Base-by-base conservation (phyloP, 2,797 vertebrate species). In the Hypotaenidia okinawae region DNA sequence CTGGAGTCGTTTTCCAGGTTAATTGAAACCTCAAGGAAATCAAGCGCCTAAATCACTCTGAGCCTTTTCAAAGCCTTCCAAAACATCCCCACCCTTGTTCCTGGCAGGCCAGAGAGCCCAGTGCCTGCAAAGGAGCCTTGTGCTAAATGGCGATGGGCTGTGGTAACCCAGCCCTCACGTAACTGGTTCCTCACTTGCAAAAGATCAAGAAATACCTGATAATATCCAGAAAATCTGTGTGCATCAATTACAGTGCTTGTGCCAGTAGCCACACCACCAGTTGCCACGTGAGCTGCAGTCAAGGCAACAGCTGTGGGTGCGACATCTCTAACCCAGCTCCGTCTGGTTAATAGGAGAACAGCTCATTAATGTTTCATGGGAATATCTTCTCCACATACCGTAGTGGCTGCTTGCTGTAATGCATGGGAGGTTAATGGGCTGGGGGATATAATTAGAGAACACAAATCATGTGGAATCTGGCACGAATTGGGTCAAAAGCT, bases 371-470 rank as follows among this genome's bases (percentile, higher is more conserved):
- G 49, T 68, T 90, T 87, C 73, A 75, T 3, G 4, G 84, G 6
- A 55, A 1, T 37, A 6, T n/a, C 83, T 47, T 64, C 3, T 1
- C 45, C 11, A 19, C 0, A 6, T 32, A 16, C 16, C 0, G 0
- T 3, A 10, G 61, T 9, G 10, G 32, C 85, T 84, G 58, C 88
- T 68, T 8, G 27, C 47, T 75, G 67, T 7, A 76, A 64, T 6
- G 22, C 63, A 58, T 1, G 2, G 52, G 58, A 79, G 79, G 45
- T 82, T 86, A 92, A 58, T 4, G 5, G 78, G 51, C 52, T 47
- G 55, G 41, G 57, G 37, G 62, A 8, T 75, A 32, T n/a, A 55
- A 87, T 51, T 63, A 69, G 73, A 52, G 81, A 87, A 23, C 37
- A 68, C 30, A 52, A 67, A 79, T 84, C 33, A 33, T 23, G 30